Base-by-base conservation (phyloP, 2,113 vertebrate species). In the Cheilinus undulatus region DNA sequence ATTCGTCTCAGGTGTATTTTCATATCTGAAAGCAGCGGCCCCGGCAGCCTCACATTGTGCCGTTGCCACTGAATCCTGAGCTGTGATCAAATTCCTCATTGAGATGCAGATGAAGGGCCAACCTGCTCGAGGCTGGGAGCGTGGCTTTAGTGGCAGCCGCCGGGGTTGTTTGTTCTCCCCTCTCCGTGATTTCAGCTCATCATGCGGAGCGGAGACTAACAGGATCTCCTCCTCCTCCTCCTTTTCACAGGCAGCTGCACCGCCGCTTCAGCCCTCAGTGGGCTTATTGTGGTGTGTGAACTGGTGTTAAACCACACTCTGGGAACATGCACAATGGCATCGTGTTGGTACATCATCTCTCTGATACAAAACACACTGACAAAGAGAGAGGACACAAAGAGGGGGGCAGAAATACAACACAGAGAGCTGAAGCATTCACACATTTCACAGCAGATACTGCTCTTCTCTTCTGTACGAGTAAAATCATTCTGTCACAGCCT, bases 51-150 rank as follows among this genome's bases (percentile, higher is more conserved):
- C 36, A 11, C 53, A 62, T 70, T 62, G 43, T 42, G 74, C 53
- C 20, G 38, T 49, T 1, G n/a, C 27, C 52, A 61, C 43, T 66
- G 79, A 79, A 28, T 12, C 46, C 63, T 38, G 81, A 82, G 75
- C 82, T 68, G 85, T 77, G 85, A 80, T 74, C 72, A 69, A 50
- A 57, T 48, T 80, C 79, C 69, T 77, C 82, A 77, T 85, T 87
- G 79, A 87, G 68, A 82, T 84, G 85, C 75, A 87, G 78, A 84
- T 82, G 78, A 84, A 64, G 78, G 38, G 32, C 67, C 68, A 0
- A 61, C 73, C 42, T 38, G 59, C 75, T 64, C 13, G 6, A 8
- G 50, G 59, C 72, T 69, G 48, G n/a, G 56, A 51, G 17, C 5
- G 45, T 3, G 73, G 81, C 68, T 73, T 78, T 78, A 46, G 73